phyloP scores from a whole-genome alignment of 1,140 invertebrate species.

The Pseudoatta argentina region DNA sequence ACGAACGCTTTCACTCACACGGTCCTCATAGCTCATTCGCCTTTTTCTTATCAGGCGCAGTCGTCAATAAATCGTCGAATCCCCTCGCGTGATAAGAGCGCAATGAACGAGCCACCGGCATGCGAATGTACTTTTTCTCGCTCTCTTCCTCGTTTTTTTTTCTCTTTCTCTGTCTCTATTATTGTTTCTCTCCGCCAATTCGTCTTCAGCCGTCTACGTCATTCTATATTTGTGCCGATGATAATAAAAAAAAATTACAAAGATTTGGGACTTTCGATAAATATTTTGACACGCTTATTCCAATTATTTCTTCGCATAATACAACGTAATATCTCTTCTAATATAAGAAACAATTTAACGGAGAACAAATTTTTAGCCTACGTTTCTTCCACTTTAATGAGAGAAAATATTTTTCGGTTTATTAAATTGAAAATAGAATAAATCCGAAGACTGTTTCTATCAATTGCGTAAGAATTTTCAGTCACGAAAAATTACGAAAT shows the following conservation, averaged over 20 bases:
- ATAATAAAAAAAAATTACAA: constrained; percentile 13
- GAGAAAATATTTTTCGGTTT: neutral
- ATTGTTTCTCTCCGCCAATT: neutral
- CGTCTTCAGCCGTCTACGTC: neutral
- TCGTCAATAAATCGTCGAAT: constrained; percentile 72
- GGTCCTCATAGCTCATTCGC: constrained; percentile 39
- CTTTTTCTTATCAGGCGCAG: constrained; percentile 51
- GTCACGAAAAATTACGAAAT: constrained; percentile 3
- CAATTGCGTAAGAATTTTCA: constrained; percentile 1
- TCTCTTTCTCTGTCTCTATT: constrained; percentile 4
- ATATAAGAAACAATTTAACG: neutral
- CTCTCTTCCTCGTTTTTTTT: neutral
- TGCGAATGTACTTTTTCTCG: constrained; percentile 35
- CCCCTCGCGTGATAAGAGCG: constrained; percentile 52
- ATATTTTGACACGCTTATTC: neutral
- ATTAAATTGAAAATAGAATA: neutral
- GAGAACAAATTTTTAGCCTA: neutral
- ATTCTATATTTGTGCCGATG: constrained; percentile 47
- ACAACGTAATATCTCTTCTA: neutral
- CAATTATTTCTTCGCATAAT: neutral
- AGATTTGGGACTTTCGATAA: constrained; percentile 30
- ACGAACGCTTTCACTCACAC: constrained; percentile 35
- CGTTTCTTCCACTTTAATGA: neutral
- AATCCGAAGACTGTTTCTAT: neutral
- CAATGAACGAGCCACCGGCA: constrained; percentile 61